Evolutionary conservation across 2,888 invertebrate species (phyloP).

Genomic region (Amphipyra tragopoginis): DNA sequence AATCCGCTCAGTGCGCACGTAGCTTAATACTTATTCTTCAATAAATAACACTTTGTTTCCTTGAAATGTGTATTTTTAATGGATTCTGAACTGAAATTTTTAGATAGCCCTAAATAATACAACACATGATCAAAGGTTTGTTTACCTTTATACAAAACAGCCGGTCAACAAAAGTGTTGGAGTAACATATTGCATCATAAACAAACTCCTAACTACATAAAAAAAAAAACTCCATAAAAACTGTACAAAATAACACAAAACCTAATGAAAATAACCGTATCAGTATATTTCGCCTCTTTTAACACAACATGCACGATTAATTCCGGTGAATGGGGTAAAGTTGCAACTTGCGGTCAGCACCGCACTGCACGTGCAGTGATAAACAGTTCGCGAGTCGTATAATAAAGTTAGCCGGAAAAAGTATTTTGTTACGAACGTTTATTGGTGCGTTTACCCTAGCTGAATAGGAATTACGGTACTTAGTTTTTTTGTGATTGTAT

Average conservation of each 20-base stretch:
- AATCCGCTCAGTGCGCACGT: no score
- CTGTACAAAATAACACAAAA: slow-evolving; percentile 18
- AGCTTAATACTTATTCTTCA: no score
- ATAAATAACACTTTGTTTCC: no score
- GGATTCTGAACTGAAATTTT: no score
- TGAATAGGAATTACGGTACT: slow-evolving; percentile 28
- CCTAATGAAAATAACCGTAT: slow-evolving; percentile 40
- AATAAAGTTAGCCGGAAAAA: slow-evolving; percentile 56
- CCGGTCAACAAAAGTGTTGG: no score
- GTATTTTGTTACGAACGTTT: slow-evolving; percentile 58
- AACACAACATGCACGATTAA: slow-evolving; percentile 61
- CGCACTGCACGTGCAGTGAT: slow-evolving; percentile 62
- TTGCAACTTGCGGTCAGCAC: slow-evolving; percentile 61
- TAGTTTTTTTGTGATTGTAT: background rate
- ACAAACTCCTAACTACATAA: no score
- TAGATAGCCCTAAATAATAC: no score
- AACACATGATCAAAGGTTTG: no score
- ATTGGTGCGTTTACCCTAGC: slow-evolving; percentile 59
- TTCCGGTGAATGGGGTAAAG: slow-evolving; percentile 61
- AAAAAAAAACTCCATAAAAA: no score
- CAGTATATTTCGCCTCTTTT: slow-evolving; percentile 52
- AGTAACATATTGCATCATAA: no score
- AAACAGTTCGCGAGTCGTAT: slow-evolving; percentile 56
- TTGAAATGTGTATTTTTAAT: no score
- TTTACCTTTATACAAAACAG: no score